Base-by-base conservation (phyloP, 2,797 vertebrate genomes). In the Epinephelus coioides region DNA sequence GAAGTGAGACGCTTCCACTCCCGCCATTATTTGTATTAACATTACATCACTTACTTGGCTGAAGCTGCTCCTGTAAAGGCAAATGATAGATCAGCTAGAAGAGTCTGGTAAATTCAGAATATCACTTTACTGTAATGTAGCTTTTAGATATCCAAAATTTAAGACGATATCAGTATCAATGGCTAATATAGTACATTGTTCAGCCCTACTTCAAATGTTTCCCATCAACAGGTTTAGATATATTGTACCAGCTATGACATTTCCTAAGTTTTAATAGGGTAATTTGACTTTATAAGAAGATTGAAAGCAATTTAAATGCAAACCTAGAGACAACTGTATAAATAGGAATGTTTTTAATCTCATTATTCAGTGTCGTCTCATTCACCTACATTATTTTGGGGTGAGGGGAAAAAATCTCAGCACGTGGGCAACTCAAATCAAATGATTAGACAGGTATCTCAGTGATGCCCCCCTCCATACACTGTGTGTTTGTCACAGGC, bases 401-500 rank as follows among this genome's bases (percentile, higher is more conserved):
- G 12, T 47, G 27, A 60, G n/a, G 17, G 10, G 5, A 44, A 23
- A 49, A 69, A 47, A 18, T 60, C 23, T 69, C 13, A 62, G 10
- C n/a, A 61, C 3, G n/a, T 68, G 53, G 3, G 46, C n/a, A 2
- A 9, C 17, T 57, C 2, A 73, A 63, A 78, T 49, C 10, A 69
- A 67, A 49, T 21, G n/a, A 73, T 65, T 40, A 12, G 30, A 46
- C 0, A 11, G 13, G 18, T 56, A 27, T 40, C 30, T 71, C 56
- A 50, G 30, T 2, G 38, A 59, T 40, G 47, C 66, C 62, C 65
- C 54, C 17, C 47, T 50, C 43, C 19, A 0, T 47, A 6, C 47
- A 40, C 44, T 40, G 0, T 65, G 46, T 23, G 53, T 65, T 80
- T 70, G 75, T 86, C 71, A 73, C 70, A 40, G 67, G 54, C 86